Base-by-base conservation (phyloP, 1,140 invertebrate genomes). In the Thaumetopoea pityocampa region DNA sequence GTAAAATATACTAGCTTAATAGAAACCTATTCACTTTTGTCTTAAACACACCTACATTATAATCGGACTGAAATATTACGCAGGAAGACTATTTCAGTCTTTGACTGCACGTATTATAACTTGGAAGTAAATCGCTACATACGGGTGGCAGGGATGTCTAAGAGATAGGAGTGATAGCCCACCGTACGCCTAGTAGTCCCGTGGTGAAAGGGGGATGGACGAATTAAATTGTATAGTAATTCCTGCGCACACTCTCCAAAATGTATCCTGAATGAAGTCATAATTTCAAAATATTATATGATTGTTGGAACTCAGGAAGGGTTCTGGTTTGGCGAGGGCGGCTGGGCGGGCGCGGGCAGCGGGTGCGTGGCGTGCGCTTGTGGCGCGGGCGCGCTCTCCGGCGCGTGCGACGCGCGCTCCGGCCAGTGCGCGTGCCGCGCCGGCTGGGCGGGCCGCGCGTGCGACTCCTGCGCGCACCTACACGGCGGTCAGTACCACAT, bases 391-490 rank as follows among this genome's bases (percentile, higher is more conserved):
- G 90, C 95, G 20, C 82, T 85, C 12, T 88, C 89, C 0, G 74
- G 74, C 17, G 78, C 88, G 1, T 98, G 96, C 85, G 90, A 98
- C 59, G 69, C 89, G 6, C 78, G 85, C 5, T 90, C 85, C 14
- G 97, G 96, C 1, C 90, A 93, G 46, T 98, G 96, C 86, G 79
- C 87, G 0, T 94, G 93, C 67, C 79, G 84, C 24, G 84, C 89
- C 1, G 90, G 91, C 38, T 96, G 93, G 63, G 88, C 90, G 1
- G 97, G 97, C n/a, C 86, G 90, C 44, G 90, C 92, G 17, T 99
- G 98, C 77, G 91, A 98, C 62, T 76, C 85, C 9, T 99, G 98
- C 79, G 51, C 45, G 0, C 10, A 14, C 0, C 66, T 66, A 38
- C 53, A 76, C 34, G 71, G 73, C 17, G 71, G 77, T 81, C 5